Evolutionary conservation across 2,797 vertebrate genomes (phyloP).

Genomic region (Pseudochirops corinnae): DNA sequence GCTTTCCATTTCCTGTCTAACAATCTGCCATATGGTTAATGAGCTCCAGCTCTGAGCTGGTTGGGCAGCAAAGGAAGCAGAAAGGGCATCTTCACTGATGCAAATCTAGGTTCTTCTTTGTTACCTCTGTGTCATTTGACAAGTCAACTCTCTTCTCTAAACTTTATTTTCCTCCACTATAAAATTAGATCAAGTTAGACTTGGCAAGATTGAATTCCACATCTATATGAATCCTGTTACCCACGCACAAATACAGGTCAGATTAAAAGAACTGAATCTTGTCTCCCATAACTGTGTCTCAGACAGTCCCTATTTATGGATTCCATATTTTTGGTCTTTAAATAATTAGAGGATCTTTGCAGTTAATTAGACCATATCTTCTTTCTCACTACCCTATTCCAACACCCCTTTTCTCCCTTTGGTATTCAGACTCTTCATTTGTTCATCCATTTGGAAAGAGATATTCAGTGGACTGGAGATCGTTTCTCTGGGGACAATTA

Average conservation of each 20-base stretch:
- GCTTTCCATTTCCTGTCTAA: not conserved
- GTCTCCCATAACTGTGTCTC: not conserved
- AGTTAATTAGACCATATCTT: slow-evolving; percentile 35
- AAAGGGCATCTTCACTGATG: not conserved
- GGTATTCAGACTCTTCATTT: slow-evolving; percentile 17
- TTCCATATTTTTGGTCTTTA: not conserved
- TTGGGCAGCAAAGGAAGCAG: not conserved
- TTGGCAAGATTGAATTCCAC: not conserved
- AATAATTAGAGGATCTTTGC: not conserved
- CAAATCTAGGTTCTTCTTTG: not conserved
- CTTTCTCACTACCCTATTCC: not conserved
- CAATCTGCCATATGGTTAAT: not conserved
- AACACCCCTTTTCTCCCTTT: not conserved
- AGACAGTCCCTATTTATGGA: not conserved
- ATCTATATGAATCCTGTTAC: not conserved
- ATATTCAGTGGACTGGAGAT: slow-evolving; percentile 21
- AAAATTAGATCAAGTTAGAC: slow-evolving; percentile 21
- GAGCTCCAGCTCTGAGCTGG: not conserved
- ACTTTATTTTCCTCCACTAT: slow-evolving; percentile 22
- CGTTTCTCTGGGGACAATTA: slow-evolving; percentile 55
- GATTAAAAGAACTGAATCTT: not conserved
- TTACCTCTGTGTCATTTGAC: not conserved
- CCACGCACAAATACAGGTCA: not conserved
- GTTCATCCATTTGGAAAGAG: slow-evolving; percentile 49
- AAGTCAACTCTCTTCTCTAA: slow-evolving; percentile 24